Evolutionary conservation across 2,888 invertebrate genomes (phyloP).

Genomic region (Rhagonycha fulva): DNA sequence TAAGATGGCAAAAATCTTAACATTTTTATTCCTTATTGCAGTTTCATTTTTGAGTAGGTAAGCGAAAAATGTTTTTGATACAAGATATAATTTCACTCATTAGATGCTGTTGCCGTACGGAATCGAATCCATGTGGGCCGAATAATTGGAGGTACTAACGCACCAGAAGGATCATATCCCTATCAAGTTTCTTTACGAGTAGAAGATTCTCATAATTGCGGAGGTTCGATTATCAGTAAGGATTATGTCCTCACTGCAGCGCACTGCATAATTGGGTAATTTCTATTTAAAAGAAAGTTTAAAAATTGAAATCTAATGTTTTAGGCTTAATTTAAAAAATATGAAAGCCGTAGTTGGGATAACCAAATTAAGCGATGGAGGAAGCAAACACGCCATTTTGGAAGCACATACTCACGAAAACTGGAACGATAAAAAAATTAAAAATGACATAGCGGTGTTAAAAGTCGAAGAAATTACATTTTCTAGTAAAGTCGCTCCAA

Average conservation of each 20-base stretch:
- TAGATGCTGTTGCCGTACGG: background rate
- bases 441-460: background rate
- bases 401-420: background rate
- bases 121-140: background rate
- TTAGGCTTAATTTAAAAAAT: background rate
- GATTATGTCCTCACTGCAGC: slow-evolving; percentile 39
- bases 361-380: background rate
- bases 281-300: background rate
- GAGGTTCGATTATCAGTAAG: slow-evolving; percentile 32
- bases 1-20: background rate
- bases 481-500: background rate
- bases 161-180: slow-evolving; percentile 3
- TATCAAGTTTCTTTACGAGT: slow-evolving; percentile 4
- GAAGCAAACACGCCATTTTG: background rate
- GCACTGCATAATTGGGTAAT: slow-evolving; percentile 5
- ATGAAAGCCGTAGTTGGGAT: background rate
- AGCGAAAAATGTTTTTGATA: background rate
- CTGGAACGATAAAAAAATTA: background rate
- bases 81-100: background rate
- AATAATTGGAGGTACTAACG: background rate
- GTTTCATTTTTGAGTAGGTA: background rate
- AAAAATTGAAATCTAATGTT: background rate
- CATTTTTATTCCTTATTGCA: background rate
- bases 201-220: background rate
- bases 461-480: background rate